Conservation (phyloP, 2,113 vertebrate genomes). For the Crypturellus undulatus region DNA sequence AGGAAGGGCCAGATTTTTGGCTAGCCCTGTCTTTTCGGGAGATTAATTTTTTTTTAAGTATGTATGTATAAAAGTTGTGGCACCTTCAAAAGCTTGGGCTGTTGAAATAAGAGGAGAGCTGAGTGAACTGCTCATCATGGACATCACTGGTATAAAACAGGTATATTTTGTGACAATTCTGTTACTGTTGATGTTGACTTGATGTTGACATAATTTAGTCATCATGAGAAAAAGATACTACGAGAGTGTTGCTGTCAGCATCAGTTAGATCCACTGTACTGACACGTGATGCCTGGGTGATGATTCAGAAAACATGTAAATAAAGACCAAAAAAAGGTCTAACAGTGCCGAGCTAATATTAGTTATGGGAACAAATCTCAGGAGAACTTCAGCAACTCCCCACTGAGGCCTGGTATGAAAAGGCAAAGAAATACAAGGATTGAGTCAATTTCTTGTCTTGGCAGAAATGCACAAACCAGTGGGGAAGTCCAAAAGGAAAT, state of each 20-base stretch:
- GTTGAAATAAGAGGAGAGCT: background rate
- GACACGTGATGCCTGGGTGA: background rate
- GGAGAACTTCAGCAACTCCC: slow-evolving; percentile 24
- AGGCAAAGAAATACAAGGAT: slow-evolving; percentile 56
- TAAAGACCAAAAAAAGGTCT: background rate
- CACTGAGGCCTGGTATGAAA: slow-evolving; percentile 17
- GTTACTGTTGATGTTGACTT: background rate
- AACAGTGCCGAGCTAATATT: background rate
- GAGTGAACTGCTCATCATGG: background rate
- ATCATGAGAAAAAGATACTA: background rate
- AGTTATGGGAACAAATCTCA: slow-evolving; percentile 4
- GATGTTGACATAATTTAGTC: background rate
- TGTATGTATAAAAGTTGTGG: background rate
- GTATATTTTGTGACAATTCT: background rate
- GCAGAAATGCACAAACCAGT: slow-evolving; percentile 44
- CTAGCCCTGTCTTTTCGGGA: background rate
- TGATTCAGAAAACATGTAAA: background rate
- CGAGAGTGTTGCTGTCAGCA: background rate
- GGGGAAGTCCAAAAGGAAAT: slow-evolving; percentile 74
- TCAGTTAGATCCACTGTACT: background rate
- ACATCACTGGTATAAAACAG: background rate
- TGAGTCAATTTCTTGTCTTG: slow-evolving; percentile 68
- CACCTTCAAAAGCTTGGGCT: background rate
- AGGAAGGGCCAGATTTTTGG: background rate
- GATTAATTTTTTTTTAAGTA: background rate